These are phyloP conservation scores for Meleagris gallopavo DNA, from an alignment of 2,113 vertebrate genomes.

Conservation along the genomic window DNA sequence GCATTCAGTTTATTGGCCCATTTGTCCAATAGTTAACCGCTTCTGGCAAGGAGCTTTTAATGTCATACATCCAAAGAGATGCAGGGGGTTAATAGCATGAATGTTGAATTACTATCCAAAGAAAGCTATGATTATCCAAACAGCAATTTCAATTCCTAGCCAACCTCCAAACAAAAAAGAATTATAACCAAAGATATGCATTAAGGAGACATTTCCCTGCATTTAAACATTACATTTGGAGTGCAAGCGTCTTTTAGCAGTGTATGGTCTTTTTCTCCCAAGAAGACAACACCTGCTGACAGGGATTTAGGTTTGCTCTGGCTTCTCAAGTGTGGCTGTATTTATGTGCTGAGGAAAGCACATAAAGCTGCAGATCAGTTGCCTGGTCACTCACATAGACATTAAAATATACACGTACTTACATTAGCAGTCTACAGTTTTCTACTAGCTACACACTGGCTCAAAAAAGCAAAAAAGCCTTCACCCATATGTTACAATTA, in stretches of 20 bases:
- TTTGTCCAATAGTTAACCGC: neutral
- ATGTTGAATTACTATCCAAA: constrained; percentile 11
- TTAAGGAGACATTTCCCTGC: constrained; percentile 19
- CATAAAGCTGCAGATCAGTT: constrained; percentile 62
- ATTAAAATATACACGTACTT: neutral
- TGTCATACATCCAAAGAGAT: neutral
- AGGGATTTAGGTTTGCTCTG: constrained; percentile 24
- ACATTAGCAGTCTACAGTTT: constrained; percentile 1
- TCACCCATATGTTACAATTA: constrained; percentile 53
- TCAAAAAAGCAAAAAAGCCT: constrained; percentile 44
- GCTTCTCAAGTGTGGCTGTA: constrained; percentile 12
- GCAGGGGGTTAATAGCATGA: constrained; percentile 59
- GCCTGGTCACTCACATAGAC: constrained; percentile 39
- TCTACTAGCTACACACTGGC: neutral
- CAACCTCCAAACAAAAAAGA: constrained; percentile 59
- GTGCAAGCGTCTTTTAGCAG: neutral
- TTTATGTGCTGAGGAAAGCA: constrained; percentile 37
- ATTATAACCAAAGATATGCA: constrained; percentile 25
- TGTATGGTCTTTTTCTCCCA: neutral
- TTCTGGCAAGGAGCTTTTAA: neutral
- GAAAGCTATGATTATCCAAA: constrained; percentile 43
- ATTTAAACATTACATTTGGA: constrained; percentile 53
- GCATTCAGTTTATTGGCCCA: neutral
- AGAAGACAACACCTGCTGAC: constrained; percentile 19
- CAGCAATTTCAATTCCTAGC: constrained; percentile 12